Base-by-base conservation (phyloP, 2,797 vertebrate genomes). In the Gambusia yucatana region DNA sequence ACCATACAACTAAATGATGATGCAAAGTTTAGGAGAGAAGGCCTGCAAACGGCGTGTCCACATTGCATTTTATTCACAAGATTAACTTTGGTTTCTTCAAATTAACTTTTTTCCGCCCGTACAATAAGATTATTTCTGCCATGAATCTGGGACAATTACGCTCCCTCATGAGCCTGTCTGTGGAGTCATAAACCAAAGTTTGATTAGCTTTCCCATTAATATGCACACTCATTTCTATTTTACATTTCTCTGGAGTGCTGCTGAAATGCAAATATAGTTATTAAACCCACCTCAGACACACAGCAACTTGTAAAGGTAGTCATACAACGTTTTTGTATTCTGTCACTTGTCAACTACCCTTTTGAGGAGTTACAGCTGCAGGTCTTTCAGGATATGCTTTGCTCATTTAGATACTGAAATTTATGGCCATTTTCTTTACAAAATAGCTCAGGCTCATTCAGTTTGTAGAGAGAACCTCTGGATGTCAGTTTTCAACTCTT, bases 111-210 rank as follows among this genome's bases (percentile, higher is more conserved):
- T 48, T 28, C 36, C 36, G 52, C 80, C 78, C 75, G 84, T 75
- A 63, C 73, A 83, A 77, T 71, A 72, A 41, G 61, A 82, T 82
- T 82, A 69, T 82, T 82, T 80, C 55, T 77, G 28, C 69, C 63
- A 25, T 79, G 52, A 77, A 82, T 59, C 76, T 76, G 63, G 41
- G 76, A 83, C 81, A 73, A 63, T 86, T 72, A 43, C 28, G 39
- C n/a, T 81, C 50, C 72, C 47, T 78, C 39, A 3, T 84, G 41
- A 22, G 57, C 72, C 76, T 52, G 79, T 83, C 82, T 78, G 47
- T 46, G 44, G 77, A 84, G 80, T 78, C 77, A 77, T 85, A 80
- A 82, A 88, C 48, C 71, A 83, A 82, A 87, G 43, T 83, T 77
- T 83, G 65, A 90, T 79, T 75, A 30, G 65, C 30, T 25, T 72